Evolutionary conservation across 2,888 invertebrate species (phyloP), one percentile per base, ranked within the genome.

Genomic region (Itoplectis maculator): DNA sequence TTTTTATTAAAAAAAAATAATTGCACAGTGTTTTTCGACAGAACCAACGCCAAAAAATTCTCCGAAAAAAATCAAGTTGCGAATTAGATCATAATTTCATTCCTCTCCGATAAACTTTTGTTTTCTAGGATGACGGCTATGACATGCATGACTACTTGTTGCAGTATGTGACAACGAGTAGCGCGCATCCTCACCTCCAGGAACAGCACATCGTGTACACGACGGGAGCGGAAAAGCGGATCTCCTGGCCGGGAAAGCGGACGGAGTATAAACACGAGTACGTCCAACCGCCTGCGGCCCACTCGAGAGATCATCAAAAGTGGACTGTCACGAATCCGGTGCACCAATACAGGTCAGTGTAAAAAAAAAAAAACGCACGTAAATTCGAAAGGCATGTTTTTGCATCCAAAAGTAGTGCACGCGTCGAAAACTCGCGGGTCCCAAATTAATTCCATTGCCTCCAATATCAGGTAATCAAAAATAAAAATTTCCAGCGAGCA

Each of bases 211-310:
- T 94, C 73, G 93, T 94, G 18, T 94, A 94, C 80, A 92, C 93
- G 42, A 92, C 93, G n/a, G 91, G 93, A 59, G 93, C 93, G 68
- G 95, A 95, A 84, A 95, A 95, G 87, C 93, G 95, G 54, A 94
- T 94, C 15, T 94, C 95, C 13, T 95, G 95, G 94, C 94, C 94
- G 56, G 90, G 88, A 37, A 92, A 92, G 85, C 87, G 92, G 56
- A 87, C 93, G 15, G 94, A 94, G 84, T 93, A 93, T 70, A 94
- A 94, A 87, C 94, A 94, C 88, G 95, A 94, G 82, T 95, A 94
- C 87, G 93, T 94, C 51, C 94, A 95, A 87, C 95, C 95, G 74
- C 95, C 94, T 63, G 94, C 93, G 84, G 95, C 95, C 80, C 95
- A 95, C 86, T 93, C 94, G 9, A 93, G 94, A 79, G 93, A 94